Base-by-base conservation (phyloP, 2,113 vertebrate species). In the Paraplagusia blochii region DNA sequence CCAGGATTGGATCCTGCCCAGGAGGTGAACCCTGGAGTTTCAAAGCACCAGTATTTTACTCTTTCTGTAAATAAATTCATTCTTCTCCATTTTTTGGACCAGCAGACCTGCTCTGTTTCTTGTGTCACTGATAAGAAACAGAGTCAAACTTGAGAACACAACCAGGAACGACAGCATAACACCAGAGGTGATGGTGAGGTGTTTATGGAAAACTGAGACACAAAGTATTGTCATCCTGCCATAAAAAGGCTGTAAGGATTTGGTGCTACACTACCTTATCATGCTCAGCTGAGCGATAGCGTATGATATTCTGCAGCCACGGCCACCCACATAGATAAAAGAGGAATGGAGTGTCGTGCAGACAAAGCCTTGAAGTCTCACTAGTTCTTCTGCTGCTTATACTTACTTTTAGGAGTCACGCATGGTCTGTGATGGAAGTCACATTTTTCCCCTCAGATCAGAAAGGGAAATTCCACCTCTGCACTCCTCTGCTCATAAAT, bases 261-360 rank as follows among this genome's bases (percentile, higher is more conserved):
- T 19, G 22, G 14, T 55, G 63, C 45, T 73, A 16, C 33, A 33
- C 44, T 35, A 63, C 14, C 49, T 14, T 72, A 54, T 60, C 11
- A 1, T 54, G 53, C 38, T 61, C 36, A 54, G 58, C 52, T 57
- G 58, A 74, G 54, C 70, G 71, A 84, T 85, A 36, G 74, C 63
- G 52, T 83, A 72, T 72, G 78, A 78, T 46, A 63, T 1, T 68
- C 60, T 64, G 60, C 47, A 65, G 33, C 67, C 53, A 19, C 1
- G 11, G 51, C 84, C 86, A 88, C 87, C 83, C 79, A 88, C 76
- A 40, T 12, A 76, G 85, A 78, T 86, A 81, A 83, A 80, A 69
- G 46, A 62, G 55, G 44, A 50, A 53, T 34, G 53, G 22, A 29
- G 22, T 68, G 72, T 80, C 48, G 45, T 75, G 77, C 67, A 82